Conservation (phyloP, 2,113 vertebrate species). For the Stercorarius parasiticus region DNA sequence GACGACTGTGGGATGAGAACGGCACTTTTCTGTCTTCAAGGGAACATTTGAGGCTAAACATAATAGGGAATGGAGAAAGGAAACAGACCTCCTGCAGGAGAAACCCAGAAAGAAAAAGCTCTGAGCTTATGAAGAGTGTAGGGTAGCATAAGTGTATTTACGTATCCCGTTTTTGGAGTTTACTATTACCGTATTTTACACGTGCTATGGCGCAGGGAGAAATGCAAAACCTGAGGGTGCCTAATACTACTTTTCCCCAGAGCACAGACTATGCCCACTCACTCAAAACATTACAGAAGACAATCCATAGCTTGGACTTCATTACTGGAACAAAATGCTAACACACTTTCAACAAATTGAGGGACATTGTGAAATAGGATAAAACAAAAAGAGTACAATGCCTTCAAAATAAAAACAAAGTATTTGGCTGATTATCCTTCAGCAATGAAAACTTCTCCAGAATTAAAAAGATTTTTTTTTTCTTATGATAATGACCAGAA, state of each 20-base stretch:
- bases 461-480: background rate
- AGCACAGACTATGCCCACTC: background rate
- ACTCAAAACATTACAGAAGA: background rate
- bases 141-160: background rate
- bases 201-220: background rate
- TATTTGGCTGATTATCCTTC: background rate
- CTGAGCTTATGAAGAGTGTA: background rate
- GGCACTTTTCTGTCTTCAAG: background rate
- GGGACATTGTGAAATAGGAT: background rate
- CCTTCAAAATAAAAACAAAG: background rate
- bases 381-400: background rate
- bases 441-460: background rate
- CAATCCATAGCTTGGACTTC: background rate
- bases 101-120: background rate
- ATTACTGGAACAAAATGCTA: background rate
- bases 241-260: background rate
- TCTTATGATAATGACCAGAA: background rate
- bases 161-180: background rate
- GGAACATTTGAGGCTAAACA: background rate
- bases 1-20: background rate
- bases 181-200: background rate
- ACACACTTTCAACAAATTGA: background rate
- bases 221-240: background rate
- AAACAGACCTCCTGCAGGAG: background rate
- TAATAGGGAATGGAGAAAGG: background rate